These are phyloP conservation scores for Tiliqua scincoides DNA, from an alignment of 2,113 vertebrate genomes.

Conservation along the genomic window DNA sequence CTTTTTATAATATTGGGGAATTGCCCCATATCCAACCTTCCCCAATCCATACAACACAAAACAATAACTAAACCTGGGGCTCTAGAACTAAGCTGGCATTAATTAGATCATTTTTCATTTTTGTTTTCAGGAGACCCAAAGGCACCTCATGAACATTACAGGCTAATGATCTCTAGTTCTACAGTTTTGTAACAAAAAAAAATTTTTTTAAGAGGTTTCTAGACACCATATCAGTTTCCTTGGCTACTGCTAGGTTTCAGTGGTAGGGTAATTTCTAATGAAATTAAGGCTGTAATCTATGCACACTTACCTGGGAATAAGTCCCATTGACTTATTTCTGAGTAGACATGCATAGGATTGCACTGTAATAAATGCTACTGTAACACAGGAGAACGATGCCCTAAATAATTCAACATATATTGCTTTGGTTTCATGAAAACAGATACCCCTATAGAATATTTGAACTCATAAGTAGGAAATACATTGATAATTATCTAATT, in stretches of 20 bases:
- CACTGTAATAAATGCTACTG: background rate
- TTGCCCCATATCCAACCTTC: background rate
- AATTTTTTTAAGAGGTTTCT: background rate
- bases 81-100: slow-evolving; percentile 41
- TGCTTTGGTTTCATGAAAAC: background rate
- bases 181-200: slow-evolving; percentile 15
- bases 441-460: background rate
- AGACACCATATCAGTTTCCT: slow-evolving; percentile 10
- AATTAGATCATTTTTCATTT: slow-evolving; percentile 66
- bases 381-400: background rate
- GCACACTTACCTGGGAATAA: too few relatives aligned
- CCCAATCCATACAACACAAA: slow-evolving; percentile 21
- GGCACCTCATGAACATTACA: slow-evolving; percentile 54
- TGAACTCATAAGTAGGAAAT: background rate
- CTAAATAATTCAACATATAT: background rate
- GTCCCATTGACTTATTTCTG: too few relatives aligned
- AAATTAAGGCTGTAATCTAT: background rate
- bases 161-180: slow-evolving; percentile 65
- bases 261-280: background rate
- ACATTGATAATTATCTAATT: background rate
- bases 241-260: fast-evolving
- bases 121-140: slow-evolving; percentile 62
- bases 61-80: slow-evolving; percentile 37
- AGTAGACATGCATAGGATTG: too few relatives aligned
- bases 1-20: background rate